Evolutionary conservation across 2,888 invertebrate species (phyloP), one percentile per base, ranked within the genome.

Genomic region (Chironomus riparius): DNA sequence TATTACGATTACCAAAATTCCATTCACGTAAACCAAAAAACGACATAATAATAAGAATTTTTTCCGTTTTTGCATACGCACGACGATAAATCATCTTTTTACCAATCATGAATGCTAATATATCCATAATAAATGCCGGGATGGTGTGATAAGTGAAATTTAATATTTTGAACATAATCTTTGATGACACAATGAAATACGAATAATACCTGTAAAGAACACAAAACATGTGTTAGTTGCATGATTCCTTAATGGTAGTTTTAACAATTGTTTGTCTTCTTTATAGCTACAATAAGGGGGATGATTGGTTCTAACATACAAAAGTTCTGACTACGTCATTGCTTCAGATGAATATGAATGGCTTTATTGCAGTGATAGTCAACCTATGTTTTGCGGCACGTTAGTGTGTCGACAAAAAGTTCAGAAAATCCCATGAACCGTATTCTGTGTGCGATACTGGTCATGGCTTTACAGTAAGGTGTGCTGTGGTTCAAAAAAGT

Each of bases 71-170:
- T 77, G 79, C 79, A 79, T 84, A 84, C 18, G 82, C 81, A 78
- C 82, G 82, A 68, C 21, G 83, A 83, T 82, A 84, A 84, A 83
- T 84, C 81, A 82, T 82, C 80, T 83, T 83, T 79, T 83, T 83
- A 81, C 85, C 84, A 76, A 82, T 82, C 78, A 80, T 80, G 80
- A 82, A 79, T 78, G 84, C 84, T 81, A 83, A 81, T 80, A 83
- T 81, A 82, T 84, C 84, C 80, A 84, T 82, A 78, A 83, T 81
- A 81, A 83, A 83, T 80, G 83, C 84, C 72, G 85, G 85, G 78
- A 85, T 81, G 79, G 82, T 82, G 81, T 84, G 84, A 78, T 83
- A 81, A 78, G 83, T 79, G 80, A 85, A 82, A 79, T 82, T 81
- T 79, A 82, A 80, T 79, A 82, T 80, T 78, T 81, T 81, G 81